Percentiles rank a stretch among this genome's conserved stretches.
phyloP scores from a whole-genome alignment of 2,113 vertebrate genomes.

The Chaetura pelagica region DNA sequence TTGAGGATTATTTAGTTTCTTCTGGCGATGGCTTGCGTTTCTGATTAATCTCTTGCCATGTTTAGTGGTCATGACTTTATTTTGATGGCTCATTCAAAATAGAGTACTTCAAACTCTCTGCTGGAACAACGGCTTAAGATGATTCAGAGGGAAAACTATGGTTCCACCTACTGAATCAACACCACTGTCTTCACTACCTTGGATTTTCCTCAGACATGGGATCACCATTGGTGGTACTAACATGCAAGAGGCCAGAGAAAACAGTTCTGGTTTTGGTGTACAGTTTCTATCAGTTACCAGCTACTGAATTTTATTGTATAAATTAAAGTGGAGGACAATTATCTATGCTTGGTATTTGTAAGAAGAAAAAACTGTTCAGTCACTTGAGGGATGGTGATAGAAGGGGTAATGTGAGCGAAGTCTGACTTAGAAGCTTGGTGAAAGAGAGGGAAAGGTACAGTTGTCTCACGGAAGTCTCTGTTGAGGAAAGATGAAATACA shows the following conservation, averaged over 20 bases:
- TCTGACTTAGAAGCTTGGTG: background rate
- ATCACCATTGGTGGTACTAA: background rate
- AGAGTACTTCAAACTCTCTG: background rate
- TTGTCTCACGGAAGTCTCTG: background rate
- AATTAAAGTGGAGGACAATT: background rate
- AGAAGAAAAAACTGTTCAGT: background rate
- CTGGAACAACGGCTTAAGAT: background rate
- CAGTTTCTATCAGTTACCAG: background rate
- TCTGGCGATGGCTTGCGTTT: background rate
- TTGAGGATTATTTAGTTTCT: background rate
- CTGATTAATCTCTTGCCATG: background rate
- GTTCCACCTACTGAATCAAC: constrained; percentile 8
- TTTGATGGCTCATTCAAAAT: background rate
- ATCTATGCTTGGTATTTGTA: background rate
- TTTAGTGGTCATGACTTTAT: background rate
- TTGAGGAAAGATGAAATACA: background rate
- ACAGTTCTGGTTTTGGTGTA: background rate
- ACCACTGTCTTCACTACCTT: background rate
- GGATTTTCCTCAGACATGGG: background rate
- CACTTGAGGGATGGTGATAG: background rate
- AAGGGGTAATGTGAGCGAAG: background rate
- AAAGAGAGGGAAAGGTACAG: background rate
- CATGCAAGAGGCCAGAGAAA: background rate
- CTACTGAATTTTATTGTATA: background rate
- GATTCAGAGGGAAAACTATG: background rate